Base-by-base conservation (phyloP, 2,113 vertebrate species). In the Xiphophorus couchianus region DNA sequence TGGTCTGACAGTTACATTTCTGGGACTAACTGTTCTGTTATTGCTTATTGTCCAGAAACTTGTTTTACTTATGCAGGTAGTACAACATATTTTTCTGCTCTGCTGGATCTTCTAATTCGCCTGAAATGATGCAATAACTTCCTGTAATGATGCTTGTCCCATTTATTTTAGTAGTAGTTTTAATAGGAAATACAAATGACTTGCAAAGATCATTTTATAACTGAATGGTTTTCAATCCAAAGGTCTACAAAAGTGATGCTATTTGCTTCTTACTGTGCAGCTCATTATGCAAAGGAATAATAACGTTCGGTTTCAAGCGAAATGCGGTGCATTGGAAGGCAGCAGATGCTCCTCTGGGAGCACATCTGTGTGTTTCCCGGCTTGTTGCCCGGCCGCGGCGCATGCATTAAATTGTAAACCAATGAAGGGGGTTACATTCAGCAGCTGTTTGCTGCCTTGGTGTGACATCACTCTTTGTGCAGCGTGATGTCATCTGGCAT, bases 401-500 rank as follows among this genome's bases (percentile, higher is more conserved):
- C 81, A 77, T n/a, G 74, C 69, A 30, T 64, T 8, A 73, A 76
- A 75, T 66, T 42, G 60, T 63, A 22, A 74, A 31, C 22, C 3
- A 67, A 78, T 64, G 62, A 44, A 37, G 22, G 42, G 27, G 67
- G 68, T 29, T 78, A 39, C 3, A 37, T 74, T 39, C 65, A 77
- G 83, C 90, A 89, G 89, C 85, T 91, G 82, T 90, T 93, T 2
- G 30, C 39, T 3, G 22, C 30, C 1, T 62, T 72, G 76, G 61
- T 37, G 51, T 88, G 83, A 87, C 84, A 81, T 93, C 84, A 86
- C 82, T 87, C 62, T 62, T 35, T 39, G 10, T 51, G 76, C 67
- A 42, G 39, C 61, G 75, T 87, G 89, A 91, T 78, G 80, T 84
- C 86, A 78, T 69, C 33, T 51, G 73, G 86, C 89, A 93, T 90